Evolutionary conservation across 2,113 vertebrate species (phyloP), one percentile per base, ranked within the genome.

Genomic region (Scomber scombrus): DNA sequence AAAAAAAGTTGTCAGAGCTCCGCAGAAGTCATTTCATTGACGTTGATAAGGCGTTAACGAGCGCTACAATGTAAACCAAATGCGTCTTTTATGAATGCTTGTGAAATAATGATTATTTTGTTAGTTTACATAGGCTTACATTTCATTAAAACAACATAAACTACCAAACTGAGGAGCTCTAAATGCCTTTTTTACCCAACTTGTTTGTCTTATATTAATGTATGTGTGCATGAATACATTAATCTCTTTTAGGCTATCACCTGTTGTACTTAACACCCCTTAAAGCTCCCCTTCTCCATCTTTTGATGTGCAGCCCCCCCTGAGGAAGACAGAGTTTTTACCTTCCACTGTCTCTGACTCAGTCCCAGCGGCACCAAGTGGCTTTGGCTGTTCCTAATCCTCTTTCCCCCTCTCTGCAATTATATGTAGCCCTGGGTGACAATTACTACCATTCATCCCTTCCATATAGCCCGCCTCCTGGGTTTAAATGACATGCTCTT

Each of bases 381-480:
- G 88, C 86, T 93, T 87, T 90, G 85, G 84, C 86, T 92, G 82
- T 74, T 87, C 64, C 73, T 91, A 91, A 91, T 91, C 91, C 78
- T 52, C 82, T 76, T 45, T 31, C 43, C 69, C 55, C 65, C 66
- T 78, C 85, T 82, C 84, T 91, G 81, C 91, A 93, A 94, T 94
- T 93, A 94, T 76, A 73, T 58, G 62, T 76, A 75, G 89, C 90
- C 92, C 86, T 82, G 82, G 89, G 92, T 93, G 91, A 93, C 92
- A 94, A 93, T 94, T 94, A 93, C 86, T 55, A 81, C 57, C 85
- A 89, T 89, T 88, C 90, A 88, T 87, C 86, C 86, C 78, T 21
- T 78, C 83, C 79, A 74, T 31, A 29, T 31, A 34, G 55, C 88
- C 88, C 85, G 69, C 91, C 90, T 70, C 89, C 78, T 75, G 87